Base-by-base conservation (phyloP, 2,888 invertebrate genomes). In the Tetrapedia diversipes region DNA sequence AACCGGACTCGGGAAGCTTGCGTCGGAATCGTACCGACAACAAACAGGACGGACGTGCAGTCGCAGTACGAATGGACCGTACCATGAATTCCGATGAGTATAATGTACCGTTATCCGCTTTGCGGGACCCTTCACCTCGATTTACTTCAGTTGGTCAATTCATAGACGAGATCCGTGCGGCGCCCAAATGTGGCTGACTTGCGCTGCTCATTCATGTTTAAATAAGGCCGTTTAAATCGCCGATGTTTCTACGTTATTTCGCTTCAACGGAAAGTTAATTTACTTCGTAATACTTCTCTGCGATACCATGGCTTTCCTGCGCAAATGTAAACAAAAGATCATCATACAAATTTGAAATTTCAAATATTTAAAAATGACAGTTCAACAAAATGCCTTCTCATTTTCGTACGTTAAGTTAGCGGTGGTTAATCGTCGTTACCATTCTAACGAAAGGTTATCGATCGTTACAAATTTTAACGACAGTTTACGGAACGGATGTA, bases 11-110 rank as follows among this genome's bases (percentile, higher is more conserved):
- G 43, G 73, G 45, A 60, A 66, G 32, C 61, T 61, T 74, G 67
- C 57, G 76, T 74, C 74, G 80, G 72, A 75, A 80, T 77, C 70
- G 80, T 73, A 81, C 77, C 76, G 79, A 54, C 80, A n/a, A n/a
- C n/a, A 70, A 84, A 80, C 85, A 82, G 78, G 80, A 85, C 77
- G 67, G 75, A 82, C 78, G 73, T 73, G 76, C 51, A 79, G 66
- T 77, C 72, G 72, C 77, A 63, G 79, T 84, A 86, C 87, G 88
- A 88, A 88, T 90, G 88, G 87, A 89, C 87, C 89, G 86, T 86
- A 86, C 88, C 83, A 85, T 86, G 88, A 89, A 90, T 90, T 90
- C 90, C 89, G 86, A 91, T 86, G 90, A 89, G 88, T 86, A 85
- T 88, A 86, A 86, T 84, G 86, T 90, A 90, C 90, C 90, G 90